Conservation (phyloP, 1,140 invertebrate genomes). For the Chlorops oryzae region DNA sequence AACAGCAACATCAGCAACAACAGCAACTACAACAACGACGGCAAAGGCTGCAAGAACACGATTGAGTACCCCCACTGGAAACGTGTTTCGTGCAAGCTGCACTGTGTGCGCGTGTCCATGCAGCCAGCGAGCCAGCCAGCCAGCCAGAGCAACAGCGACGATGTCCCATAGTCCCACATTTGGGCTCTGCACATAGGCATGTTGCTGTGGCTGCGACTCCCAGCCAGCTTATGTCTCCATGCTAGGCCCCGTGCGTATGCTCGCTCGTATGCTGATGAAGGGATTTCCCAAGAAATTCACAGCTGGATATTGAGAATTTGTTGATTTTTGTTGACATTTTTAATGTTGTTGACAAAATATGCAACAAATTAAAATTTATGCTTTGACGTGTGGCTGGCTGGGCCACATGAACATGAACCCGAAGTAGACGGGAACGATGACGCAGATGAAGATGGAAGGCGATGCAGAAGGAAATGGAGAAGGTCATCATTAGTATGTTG, state of each 20-base stretch:
- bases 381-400: too few relatives aligned
- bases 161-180: background rate
- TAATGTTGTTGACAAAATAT: constrained; percentile 42
- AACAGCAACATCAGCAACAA: background rate
- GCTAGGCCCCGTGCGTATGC: background rate
- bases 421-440: too few relatives aligned
- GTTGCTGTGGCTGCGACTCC: background rate
- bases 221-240: background rate
- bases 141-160: background rate
- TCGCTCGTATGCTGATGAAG: constrained; percentile 21
- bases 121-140: background rate
- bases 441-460: too few relatives aligned
- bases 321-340: constrained; percentile 36
- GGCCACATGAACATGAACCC: too few relatives aligned
- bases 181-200: background rate
- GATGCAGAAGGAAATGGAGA: too few relatives aligned
- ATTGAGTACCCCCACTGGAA: background rate
- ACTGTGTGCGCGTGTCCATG: too few relatives aligned
- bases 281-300: constrained; percentile 49
- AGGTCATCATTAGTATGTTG: too few relatives aligned
- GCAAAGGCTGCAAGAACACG: constrained; percentile 2
- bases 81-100: too few relatives aligned
- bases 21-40: background rate
- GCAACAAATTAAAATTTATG: constrained; percentile 49
- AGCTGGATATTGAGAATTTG: constrained; percentile 40